Percentiles rank a stretch among this genome's conserved stretches.
Conservation (phyloP, 2,888 invertebrate species). For the Tiliacea citrago region DNA sequence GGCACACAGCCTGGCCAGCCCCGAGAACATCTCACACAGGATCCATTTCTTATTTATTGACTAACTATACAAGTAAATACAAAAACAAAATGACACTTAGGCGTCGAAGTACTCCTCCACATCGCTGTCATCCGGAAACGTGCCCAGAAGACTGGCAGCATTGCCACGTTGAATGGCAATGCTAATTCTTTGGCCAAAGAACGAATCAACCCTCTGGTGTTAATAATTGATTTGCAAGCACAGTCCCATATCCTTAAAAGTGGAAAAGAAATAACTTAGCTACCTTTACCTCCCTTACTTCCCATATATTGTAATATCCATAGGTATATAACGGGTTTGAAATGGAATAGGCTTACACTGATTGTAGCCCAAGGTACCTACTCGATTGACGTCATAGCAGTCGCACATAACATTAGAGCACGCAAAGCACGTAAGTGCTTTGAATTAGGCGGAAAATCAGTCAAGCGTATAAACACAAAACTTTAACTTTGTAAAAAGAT, state of each 20-base stretch:
- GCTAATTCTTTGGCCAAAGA: background rate
- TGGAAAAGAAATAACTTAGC: background rate
- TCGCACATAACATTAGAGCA: background rate
- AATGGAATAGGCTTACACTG: background rate
- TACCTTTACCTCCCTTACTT: background rate
- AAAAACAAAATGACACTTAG: background rate
- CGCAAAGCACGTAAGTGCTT: background rate
- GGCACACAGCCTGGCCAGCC: conserved; percentile 26
- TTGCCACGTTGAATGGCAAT: background rate
- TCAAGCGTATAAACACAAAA: background rate
- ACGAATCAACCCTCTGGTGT: no score
- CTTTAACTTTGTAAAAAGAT: background rate
- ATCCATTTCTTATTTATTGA: background rate
- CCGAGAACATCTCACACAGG: background rate
- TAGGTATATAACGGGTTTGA: background rate
- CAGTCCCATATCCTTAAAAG: background rate
- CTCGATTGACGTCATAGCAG: conserved; percentile 1
- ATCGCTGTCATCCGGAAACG: background rate
- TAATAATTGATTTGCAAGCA: background rate
- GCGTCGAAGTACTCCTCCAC: background rate
- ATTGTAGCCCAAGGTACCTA: background rate
- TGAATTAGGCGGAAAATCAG: conserved; percentile 17
- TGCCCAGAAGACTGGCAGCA: background rate
- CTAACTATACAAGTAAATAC: background rate
- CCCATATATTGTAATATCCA: background rate